Percentiles rank a stretch among this genome's conserved stretches.
Evolutionary conservation across 2,797 vertebrate genomes (phyloP).

Genomic region (Peromyscus eremicus): DNA sequence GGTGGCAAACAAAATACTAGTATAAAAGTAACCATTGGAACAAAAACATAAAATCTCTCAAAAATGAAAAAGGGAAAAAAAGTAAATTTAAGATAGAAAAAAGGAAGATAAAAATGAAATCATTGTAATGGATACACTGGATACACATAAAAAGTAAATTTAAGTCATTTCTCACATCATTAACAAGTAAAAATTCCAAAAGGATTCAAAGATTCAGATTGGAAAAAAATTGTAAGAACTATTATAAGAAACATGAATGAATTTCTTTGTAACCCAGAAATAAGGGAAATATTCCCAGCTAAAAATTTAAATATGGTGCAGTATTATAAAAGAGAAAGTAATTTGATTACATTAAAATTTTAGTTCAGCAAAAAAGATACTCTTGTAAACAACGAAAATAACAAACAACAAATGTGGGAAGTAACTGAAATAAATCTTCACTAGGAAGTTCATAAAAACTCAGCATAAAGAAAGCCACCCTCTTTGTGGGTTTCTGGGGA

Average conservation of each 20-base stretch:
- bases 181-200: slow-evolving; percentile 6
- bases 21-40: background rate
- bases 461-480: background rate
- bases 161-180: background rate
- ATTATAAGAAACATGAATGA: background rate
- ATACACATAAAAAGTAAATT: slow-evolving; percentile 1
- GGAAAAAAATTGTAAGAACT: background rate
- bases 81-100: background rate
- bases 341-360: background rate
- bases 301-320: background rate
- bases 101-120: background rate
- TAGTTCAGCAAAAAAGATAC: background rate
- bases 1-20: background rate
- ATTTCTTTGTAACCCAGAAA: background rate
- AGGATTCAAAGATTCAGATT: background rate
- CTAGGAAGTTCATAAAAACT: background rate
- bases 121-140: background rate
- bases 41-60: background rate
- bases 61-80: background rate
- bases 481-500: too few species aligned
- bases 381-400: background rate
- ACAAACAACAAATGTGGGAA: background rate
- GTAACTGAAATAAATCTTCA: background rate
- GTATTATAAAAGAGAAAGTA: background rate
- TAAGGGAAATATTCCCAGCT: background rate